Base-by-base conservation (phyloP, 2,113 vertebrate species). In the Boleophthalmus pectinirostris region DNA sequence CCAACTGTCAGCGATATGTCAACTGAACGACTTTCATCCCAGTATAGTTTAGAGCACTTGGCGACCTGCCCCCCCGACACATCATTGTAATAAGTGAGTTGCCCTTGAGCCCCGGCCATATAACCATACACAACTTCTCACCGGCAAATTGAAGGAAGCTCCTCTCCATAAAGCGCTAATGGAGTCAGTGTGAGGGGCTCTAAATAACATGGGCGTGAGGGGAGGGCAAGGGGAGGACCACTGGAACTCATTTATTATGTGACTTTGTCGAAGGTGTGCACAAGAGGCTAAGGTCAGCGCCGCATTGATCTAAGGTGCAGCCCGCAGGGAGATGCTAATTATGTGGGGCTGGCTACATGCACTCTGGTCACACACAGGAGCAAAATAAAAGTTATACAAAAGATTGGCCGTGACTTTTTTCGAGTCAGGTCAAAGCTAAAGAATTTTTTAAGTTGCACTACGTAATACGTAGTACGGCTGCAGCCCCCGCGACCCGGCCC, bases 111-210 rank as follows among this genome's bases (percentile, higher is more conserved):
- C 74, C 73, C 56, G 70, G 14, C 77, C 43, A 8, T 49, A 68
- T 80, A 75, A 74, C 77, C 87, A 77, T 35, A 80, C 75, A 76
- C 57, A 85, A 82, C 85, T 78, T 85, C 78, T 80, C 75, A 87
- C 84, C 81, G 85, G 87, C 71, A 90, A 90, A 90, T 89, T 86
- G 80, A 92, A 92, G 89, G 89, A 91, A 87, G 74, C 90, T 88
- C 74, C 86, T 91, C 82, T 87, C 82, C 90, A 90, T 93, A 90
- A 93, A 92, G 88, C 82, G 72, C 69, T 93, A 91, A 93, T 93
- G 86, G 90, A 87, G 81, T 91, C 82, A 71, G 73, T 78, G 45
- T 23, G 83, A 91, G 83, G 65, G 75, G 83, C 83, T 87, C 85
- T 90, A 91, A 93, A 93, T 92, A 93, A 92, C 86, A 75, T 4